phyloP scores from a whole-genome alignment of 2,113 vertebrate species.

The Columbina picui region DNA sequence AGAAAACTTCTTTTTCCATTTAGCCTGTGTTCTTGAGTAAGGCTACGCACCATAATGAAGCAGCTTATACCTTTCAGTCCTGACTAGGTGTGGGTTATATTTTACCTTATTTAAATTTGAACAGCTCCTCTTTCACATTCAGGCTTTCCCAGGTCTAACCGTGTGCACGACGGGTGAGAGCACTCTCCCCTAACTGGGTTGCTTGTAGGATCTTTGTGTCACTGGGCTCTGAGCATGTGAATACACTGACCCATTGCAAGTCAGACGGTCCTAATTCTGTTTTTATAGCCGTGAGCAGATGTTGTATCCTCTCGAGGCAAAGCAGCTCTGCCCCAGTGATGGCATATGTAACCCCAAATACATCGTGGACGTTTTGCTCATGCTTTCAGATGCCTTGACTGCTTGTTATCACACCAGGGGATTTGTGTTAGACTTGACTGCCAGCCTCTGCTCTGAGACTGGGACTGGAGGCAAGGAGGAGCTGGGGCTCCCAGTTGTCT shows the following conservation, averaged over 20 bases:
- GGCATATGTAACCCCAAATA: background rate
- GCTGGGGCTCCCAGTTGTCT: background rate
- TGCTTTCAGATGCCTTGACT: background rate
- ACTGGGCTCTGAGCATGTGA: rapidly evolving
- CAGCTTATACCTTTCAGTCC: background rate
- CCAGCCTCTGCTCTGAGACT: background rate
- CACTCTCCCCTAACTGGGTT: background rate
- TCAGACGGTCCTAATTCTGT: background rate
- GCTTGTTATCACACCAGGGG: background rate
- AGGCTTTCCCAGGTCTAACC: background rate
- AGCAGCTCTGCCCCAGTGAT: background rate
- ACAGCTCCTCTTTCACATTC: background rate
- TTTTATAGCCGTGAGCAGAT: background rate
- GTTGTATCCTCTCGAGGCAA: background rate
- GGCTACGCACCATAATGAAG: rapidly evolving
- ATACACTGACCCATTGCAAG: background rate
- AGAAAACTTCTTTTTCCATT: background rate
- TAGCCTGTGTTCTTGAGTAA: background rate
- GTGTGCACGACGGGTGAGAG: rapidly evolving
- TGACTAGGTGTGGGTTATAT: background rate
- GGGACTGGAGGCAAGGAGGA: background rate
- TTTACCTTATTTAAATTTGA: background rate
- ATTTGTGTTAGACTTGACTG: background rate
- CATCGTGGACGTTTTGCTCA: rapidly evolving
- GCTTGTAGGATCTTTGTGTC: too few relatives aligned